These are phyloP conservation scores for Sturnira hondurensis DNA, from an alignment of 2,113 vertebrate genomes.

Conservation along the genomic window DNA sequence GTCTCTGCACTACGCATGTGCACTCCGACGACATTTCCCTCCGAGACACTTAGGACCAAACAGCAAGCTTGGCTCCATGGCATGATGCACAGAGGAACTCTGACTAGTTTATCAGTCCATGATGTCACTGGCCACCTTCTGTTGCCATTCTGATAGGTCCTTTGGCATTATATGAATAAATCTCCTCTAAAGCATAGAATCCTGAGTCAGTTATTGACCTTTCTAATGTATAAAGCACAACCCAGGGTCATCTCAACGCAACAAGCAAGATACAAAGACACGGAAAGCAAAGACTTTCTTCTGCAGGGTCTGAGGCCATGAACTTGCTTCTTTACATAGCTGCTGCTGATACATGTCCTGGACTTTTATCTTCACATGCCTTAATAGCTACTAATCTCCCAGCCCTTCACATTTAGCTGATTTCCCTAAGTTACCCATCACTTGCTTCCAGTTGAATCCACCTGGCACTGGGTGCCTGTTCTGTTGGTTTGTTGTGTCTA, in stretches of 20 bases:
- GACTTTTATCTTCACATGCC: not conserved
- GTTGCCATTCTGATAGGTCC: not conserved
- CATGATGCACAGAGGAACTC: not conserved
- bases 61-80: not conserved
- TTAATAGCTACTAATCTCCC: not conserved
- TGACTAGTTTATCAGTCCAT: not conserved
- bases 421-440: not conserved
- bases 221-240: not conserved
- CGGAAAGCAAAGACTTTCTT: not conserved
- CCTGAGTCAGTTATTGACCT: not conserved
- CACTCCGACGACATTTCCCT: not conserved
- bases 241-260: not conserved
- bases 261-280: not conserved
- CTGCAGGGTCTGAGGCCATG: not conserved
- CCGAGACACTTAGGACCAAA: not conserved
- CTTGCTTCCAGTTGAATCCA: not conserved
- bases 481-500: too few relatives aligned
- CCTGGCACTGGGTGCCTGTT: not conserved
- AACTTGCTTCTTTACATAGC: not conserved
- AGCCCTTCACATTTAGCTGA: not conserved
- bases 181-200: not conserved
- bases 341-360: not conserved
- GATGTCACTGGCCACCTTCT: too few relatives aligned
- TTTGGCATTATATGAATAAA: not conserved
- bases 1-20: not conserved